These are phyloP conservation scores for Cirrhinus mrigala DNA, from an alignment of 2,797 vertebrate species.

Conservation along the genomic window DNA sequence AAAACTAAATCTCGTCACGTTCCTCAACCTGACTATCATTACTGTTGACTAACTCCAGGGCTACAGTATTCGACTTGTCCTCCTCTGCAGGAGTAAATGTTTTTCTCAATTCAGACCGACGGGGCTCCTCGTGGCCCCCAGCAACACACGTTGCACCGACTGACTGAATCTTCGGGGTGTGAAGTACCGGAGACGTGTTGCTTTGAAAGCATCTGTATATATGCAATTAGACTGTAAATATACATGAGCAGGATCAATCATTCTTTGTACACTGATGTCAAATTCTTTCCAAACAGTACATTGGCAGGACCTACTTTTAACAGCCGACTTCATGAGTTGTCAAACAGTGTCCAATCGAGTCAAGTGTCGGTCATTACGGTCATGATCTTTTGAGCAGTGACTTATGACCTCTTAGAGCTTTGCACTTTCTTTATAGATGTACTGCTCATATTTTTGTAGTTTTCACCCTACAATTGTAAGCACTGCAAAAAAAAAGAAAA, in stretches of 20 bases:
- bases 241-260: constrained; percentile 47
- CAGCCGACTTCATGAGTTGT: constrained; percentile 35
- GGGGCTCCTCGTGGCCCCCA: constrained; percentile 31
- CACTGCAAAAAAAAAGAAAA: constrained; percentile 40
- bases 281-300: constrained; percentile 52
- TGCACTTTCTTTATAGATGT: constrained; percentile 52
- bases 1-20: neutral
- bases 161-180: constrained; percentile 29
- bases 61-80: constrained; percentile 15
- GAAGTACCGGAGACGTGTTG: constrained; percentile 44
- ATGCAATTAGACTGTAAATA: constrained; percentile 61
- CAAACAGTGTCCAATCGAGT: constrained; percentile 21
- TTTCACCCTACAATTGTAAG: constrained; percentile 58
- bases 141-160: constrained; percentile 35
- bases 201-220: constrained; percentile 53
- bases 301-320: constrained; percentile 46
- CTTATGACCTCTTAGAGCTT: constrained; percentile 49
- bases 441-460: constrained; percentile 58
- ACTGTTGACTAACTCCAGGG: constrained; percentile 31
- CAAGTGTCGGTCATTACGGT: constrained; percentile 25
- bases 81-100: constrained; percentile 6
- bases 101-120: neutral
- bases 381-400: constrained; percentile 36
- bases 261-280: constrained; percentile 63
- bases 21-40: constrained; percentile 10